Evolutionary conservation across 2,113 vertebrate species (phyloP), one percentile per base, ranked within the genome.

Genomic region (Sturnus vulgaris): DNA sequence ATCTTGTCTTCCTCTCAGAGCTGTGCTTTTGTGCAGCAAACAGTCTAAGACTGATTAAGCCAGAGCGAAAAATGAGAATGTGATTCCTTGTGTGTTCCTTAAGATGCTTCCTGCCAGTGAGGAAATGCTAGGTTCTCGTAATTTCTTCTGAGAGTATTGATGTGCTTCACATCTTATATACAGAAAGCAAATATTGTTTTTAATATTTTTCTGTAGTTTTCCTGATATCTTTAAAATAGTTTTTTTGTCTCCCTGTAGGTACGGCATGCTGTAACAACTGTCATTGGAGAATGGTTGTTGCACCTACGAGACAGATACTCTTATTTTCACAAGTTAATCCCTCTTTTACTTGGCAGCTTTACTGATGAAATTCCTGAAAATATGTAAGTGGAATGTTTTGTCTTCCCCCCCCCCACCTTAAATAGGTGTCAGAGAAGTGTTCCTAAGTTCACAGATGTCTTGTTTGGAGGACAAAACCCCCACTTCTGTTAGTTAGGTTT

Each of bases 261-360:
- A 44, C 98, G 99, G 15, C 99, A 98, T 6, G 97, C 98, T 5
- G 98, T 99, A 47, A 98, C 98, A 18, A 22, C 88, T 4, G 98
- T 99, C 19, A 97, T 98, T 14, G 99, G 99, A 12, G 96, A 97
- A 42, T 99, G 99, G 99, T 97, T 99, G 46, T 97, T 99, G 87
- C 94, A 97, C 53, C 96, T 99, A 83, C 97, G 96, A 30, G 99
- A 99, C 91, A 98, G 99, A 92, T 99, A 99, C 37, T 99, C 99
- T 0, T 99, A 98, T 97, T 99, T 99, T 91, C 98, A 99, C 97
- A 99, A 99, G 94, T 73, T 99, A 85, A 98, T 99, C 75, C 99
- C 99, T 18, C 98, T 99, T 60, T 95, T 99, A 83, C 98, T 99
- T 90, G 99, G 98, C 92, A 97, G 98, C 92, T 86, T 98, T 57